Base-by-base conservation (phyloP, 2,888 invertebrate genomes). In the Drosophila barbarae region DNA sequence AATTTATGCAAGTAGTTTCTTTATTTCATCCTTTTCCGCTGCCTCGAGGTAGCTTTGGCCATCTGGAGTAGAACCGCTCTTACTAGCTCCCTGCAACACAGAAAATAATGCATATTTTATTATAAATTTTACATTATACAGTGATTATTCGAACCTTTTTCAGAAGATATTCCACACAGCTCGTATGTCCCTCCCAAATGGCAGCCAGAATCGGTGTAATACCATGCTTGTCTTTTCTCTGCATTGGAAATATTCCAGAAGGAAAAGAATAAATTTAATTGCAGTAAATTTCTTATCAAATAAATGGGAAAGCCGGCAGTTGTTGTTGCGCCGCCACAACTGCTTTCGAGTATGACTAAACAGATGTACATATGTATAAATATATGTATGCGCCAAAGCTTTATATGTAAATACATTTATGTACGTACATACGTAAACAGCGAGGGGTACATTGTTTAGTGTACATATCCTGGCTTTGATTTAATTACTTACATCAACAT, bases 121-220 rank as follows among this genome's bases (percentile, higher is more conserved):
- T 6, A 12, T 1, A 15, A 6, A 3, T 8, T n/a, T 39, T 10
- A 3, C 1, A 15, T 13, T 30, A 18, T 18, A 10, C 9, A n/a
- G 10, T 6, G 3, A 12, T 21, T 12, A 28, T 74, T 74, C 92
- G 91, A 90, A 97, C 97, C 91, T 95, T 94, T 89, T 95, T 93
- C 69, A 98, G 88, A 77, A 99, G 91, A 72, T 96, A 90, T 89
- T 95, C 93, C 12, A 98, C 98, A 90, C 97, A 97, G 69, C 94
- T 93, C 54, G 94, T 95, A 88, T 98, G 98, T 26, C 97, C 97
- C 90, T 99, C 98, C 96, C 96, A 99, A 86, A 98, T 96, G 60
- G 98, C 98, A 76, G 98, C 97, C 82, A 98, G 90, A 49, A 99
- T 91, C 34, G 98, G 95, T 70, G 96, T 96, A 78, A 99, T 98